A percentile compares a stretch with the other conserved stretches of the same genome.
phyloP scores from a whole-genome alignment of 2,888 invertebrate genomes.

The Chalcosyrphus nemorum region DNA sequence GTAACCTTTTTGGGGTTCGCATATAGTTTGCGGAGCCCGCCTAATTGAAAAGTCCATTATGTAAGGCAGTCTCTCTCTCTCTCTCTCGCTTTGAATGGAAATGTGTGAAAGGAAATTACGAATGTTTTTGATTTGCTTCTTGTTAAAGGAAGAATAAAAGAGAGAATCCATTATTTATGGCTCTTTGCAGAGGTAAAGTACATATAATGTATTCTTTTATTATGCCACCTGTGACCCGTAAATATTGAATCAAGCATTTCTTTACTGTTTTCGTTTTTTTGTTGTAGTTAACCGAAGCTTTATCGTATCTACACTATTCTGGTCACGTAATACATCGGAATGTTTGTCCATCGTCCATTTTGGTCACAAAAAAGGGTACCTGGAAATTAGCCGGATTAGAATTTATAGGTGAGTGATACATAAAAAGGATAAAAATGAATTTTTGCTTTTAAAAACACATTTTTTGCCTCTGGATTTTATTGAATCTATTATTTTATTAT shows the following conservation, averaged over 20 bases:
- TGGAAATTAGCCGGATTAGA: slow-evolving; percentile 98
- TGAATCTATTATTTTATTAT: too few relatives aligned
- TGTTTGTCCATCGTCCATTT: slow-evolving; percentile 95
- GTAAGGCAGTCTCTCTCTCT: background rate
- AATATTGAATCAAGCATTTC: slow-evolving; percentile 8
- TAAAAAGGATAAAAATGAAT: background rate
- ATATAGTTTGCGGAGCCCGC: background rate
- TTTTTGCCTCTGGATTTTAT: too few relatives aligned
- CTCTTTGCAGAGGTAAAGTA: background rate
- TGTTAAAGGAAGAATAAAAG: background rate
- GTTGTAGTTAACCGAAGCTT: slow-evolving; percentile 95
- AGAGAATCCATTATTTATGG: background rate
- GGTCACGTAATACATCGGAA: slow-evolving; percentile 95
- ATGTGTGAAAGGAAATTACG: slow-evolving; percentile 17
- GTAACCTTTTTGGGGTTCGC: slow-evolving; percentile 4
- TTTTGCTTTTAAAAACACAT: background rate
- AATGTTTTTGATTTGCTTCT: slow-evolving; percentile 8
- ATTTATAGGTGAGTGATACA: slow-evolving; percentile 87
- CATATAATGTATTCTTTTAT: background rate
- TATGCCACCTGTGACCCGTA: background rate
- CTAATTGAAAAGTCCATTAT: slow-evolving; percentile 45
- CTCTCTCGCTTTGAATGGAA: too few relatives aligned
- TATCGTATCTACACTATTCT: slow-evolving; percentile 95
- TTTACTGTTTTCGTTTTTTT: background rate
- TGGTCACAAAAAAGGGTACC: slow-evolving; percentile 95